Percentiles rank a stretch among this genome's conserved stretches.
Evolutionary conservation across 2,888 invertebrate species (phyloP).

Genomic region (Mystacides longicornis): DNA sequence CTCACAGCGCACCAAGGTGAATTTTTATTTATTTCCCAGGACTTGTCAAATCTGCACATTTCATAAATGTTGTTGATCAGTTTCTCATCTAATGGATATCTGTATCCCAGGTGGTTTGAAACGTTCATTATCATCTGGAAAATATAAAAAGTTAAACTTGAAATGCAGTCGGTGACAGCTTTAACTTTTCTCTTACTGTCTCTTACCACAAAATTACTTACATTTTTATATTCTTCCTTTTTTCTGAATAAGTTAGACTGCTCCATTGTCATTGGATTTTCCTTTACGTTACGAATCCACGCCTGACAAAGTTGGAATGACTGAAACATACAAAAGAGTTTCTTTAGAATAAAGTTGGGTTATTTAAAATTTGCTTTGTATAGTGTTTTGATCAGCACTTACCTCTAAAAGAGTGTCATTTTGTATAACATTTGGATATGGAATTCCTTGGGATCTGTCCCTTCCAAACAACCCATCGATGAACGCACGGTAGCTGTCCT

Average conservation of each 20-base stretch:
- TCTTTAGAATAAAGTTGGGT: not conserved
- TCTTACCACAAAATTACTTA: slow-evolving; percentile 26
- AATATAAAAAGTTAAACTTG: too few relatives aligned
- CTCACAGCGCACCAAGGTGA: slow-evolving; percentile 73
- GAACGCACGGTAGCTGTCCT: slow-evolving; percentile 56
- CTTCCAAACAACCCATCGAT: slow-evolving; percentile 58
- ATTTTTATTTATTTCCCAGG: slow-evolving; percentile 58
- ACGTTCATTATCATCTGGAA: slow-evolving; percentile 44
- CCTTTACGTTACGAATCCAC: slow-evolving; percentile 49
- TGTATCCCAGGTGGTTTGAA: slow-evolving; percentile 58
- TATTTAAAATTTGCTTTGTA: not conserved
- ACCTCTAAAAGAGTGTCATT: slow-evolving; percentile 38
- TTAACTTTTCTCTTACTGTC: too few relatives aligned
- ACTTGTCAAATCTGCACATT: slow-evolving; percentile 74
- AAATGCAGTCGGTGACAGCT: too few relatives aligned
- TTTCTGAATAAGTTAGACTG: slow-evolving; percentile 40
- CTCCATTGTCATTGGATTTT: slow-evolving; percentile 38
- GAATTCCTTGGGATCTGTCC: slow-evolving; percentile 37
- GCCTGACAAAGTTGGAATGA: slow-evolving; percentile 56
- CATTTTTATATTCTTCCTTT: slow-evolving; percentile 40
- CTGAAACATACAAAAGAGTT: slow-evolving; percentile 33
- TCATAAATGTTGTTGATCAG: slow-evolving; percentile 63
- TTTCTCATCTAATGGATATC: slow-evolving; percentile 46
- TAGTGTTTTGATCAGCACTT: not conserved
- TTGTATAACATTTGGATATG: slow-evolving; percentile 33